Conservation (phyloP, 2,113 vertebrate species). For the Pholis gunnellus region DNA sequence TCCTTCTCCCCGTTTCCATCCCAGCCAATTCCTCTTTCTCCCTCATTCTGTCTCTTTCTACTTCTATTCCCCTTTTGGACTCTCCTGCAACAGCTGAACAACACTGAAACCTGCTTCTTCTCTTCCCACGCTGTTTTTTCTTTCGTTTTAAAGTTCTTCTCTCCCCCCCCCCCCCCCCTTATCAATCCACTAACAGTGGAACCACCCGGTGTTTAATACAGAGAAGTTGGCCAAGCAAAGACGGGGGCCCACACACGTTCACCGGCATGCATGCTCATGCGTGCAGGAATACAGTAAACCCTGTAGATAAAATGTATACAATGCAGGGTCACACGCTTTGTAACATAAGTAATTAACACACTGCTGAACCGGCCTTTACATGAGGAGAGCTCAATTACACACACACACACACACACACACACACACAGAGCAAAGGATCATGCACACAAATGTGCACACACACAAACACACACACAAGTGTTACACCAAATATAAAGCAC, state of each 20-base stretch:
- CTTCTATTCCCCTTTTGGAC: background rate
- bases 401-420: constrained; percentile 45
- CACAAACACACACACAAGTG: constrained; percentile 53
- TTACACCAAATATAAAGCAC: constrained; percentile 51
- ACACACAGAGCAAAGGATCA: constrained; percentile 45
- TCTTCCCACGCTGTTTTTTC: background rate
- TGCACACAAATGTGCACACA: constrained; percentile 33
- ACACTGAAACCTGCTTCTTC: background rate
- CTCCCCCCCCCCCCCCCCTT: background rate
- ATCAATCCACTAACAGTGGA: constrained; percentile 1
- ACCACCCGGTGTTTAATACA: background rate
- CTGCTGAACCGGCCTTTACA: constrained; percentile 64
- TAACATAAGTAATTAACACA: constrained; percentile 72
- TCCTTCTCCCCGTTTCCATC: constrained; percentile 4
- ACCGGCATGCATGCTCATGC: background rate
- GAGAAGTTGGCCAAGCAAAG: constrained; percentile 17
- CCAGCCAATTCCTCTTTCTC: constrained; percentile 24
- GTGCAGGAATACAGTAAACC: constrained; percentile 14
- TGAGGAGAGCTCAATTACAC: constrained; percentile 66
- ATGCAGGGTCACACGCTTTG: constrained; percentile 55
- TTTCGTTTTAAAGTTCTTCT: background rate
- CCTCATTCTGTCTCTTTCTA: background rate
- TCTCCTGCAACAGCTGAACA: constrained; percentile 18
- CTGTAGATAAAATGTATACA: constrained; percentile 19
- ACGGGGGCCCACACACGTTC: constrained; percentile 12